These are phyloP conservation scores for Eupithecia pulchellata DNA, from an alignment of 2,888 invertebrate species.

Conservation along the genomic window DNA sequence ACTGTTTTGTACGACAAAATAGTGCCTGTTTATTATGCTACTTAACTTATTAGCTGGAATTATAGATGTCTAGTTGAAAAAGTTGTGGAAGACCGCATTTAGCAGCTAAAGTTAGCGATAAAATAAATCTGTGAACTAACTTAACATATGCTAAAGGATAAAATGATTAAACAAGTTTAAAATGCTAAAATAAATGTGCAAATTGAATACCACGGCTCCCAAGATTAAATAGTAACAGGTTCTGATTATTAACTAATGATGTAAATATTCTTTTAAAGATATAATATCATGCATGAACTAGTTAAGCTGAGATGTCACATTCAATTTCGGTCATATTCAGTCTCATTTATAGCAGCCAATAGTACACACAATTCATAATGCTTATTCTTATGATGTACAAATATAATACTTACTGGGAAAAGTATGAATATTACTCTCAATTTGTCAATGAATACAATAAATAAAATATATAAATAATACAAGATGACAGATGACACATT, in stretches of 20 bases:
- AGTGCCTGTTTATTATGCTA: slow-evolving; percentile 46
- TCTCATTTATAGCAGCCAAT: slow-evolving; percentile 48
- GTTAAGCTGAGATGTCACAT: slow-evolving; percentile 36
- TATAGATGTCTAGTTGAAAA: slow-evolving; percentile 29
- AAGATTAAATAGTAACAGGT: background rate
- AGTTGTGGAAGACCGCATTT: slow-evolving; percentile 43
- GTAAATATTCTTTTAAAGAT: slow-evolving; percentile 25
- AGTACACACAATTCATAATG: slow-evolving; percentile 35
- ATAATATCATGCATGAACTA: slow-evolving; percentile 10
- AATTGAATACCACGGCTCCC: slow-evolving; percentile 29
- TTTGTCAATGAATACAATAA: background rate
- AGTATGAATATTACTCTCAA: background rate
- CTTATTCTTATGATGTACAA: slow-evolving; percentile 24
- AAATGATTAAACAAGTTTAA: slow-evolving; percentile 22
- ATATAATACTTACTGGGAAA: slow-evolving; percentile 9
- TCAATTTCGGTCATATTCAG: slow-evolving; percentile 44
- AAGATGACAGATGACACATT: slow-evolving; percentile 6
- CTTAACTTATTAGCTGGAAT: slow-evolving; percentile 32
- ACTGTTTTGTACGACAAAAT: slow-evolving; percentile 48
- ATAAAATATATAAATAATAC: too few species aligned
- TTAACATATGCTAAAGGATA: slow-evolving; percentile 4
- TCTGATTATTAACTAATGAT: slow-evolving; percentile 20
- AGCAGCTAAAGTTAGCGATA: slow-evolving; percentile 8
- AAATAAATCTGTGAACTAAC: slow-evolving; percentile 7
- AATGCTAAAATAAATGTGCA: slow-evolving; percentile 41